Evolutionary conservation across 2,888 invertebrate species (phyloP).

Genomic region (Cephus spinipes): DNA sequence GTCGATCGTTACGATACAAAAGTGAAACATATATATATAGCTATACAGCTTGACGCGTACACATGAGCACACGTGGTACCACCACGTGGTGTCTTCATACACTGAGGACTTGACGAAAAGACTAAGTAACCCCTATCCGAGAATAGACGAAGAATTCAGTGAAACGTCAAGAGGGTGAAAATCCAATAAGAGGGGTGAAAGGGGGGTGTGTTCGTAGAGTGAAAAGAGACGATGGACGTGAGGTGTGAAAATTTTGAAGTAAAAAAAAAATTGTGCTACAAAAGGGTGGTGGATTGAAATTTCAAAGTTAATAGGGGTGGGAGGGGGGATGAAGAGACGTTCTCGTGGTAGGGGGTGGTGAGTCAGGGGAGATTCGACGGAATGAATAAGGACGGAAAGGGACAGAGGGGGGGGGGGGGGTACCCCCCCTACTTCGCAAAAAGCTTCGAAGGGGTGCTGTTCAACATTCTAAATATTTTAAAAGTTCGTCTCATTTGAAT

Average conservation of each 20-base stretch:
- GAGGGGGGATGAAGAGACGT: not conserved
- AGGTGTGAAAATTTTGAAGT: not conserved
- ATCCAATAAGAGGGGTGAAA: not conserved
- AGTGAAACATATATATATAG: not conserved
- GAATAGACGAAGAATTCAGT: not conserved
- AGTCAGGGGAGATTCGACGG: not conserved
- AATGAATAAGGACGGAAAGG: not conserved
- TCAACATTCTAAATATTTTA: constrained; percentile 52
- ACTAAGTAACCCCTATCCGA: not conserved
- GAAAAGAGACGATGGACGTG: not conserved
- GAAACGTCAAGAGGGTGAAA: not conserved
- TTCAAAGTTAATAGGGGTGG: not conserved
- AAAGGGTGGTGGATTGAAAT: not conserved
- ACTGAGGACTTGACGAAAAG: not conserved
- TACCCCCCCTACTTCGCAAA: not conserved
- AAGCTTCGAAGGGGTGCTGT: constrained; percentile 13
- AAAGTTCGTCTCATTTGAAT: constrained; percentile 54
- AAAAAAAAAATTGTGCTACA: not conserved
- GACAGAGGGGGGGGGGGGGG: not conserved
- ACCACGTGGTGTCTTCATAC: not conserved
- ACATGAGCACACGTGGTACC: not conserved
- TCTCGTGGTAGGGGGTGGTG: no score
- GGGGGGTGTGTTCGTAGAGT: not conserved
- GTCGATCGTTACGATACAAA: not conserved
- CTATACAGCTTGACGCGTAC: no score